These are phyloP conservation scores for Spilogale gracilis DNA, from an alignment of 2,113 vertebrate species.

Conservation along the genomic window DNA sequence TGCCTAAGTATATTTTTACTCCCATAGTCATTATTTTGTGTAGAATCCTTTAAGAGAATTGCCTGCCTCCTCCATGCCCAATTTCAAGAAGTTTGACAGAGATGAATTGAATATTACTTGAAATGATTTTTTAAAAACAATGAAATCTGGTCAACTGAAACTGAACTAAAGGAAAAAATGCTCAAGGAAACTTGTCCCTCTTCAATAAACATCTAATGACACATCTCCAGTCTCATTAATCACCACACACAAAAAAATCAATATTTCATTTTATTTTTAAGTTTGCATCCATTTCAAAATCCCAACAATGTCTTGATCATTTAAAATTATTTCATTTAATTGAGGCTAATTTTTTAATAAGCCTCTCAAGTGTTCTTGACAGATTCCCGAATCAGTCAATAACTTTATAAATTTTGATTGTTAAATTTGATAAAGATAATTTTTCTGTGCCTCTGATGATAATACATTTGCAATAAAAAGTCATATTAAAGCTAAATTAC, in stretches of 20 bases:
- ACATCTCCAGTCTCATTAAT: constrained; percentile 35
- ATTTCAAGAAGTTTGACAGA: constrained; percentile 31
- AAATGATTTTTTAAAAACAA: constrained; percentile 52
- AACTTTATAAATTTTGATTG: constrained; percentile 48
- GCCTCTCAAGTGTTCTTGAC: neutral
- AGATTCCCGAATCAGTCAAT: constrained; percentile 3
- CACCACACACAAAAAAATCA: neutral
- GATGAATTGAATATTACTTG: neutral
- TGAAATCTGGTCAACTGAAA: constrained; percentile 44
- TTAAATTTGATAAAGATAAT: constrained; percentile 41
- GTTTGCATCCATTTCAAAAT: constrained; percentile 38
- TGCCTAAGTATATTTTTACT: neutral
- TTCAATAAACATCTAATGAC: constrained; percentile 38
- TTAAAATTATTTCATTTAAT: constrained; percentile 61
- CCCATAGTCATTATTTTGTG: neutral
- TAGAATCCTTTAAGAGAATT: neutral
- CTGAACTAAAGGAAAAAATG: neutral
- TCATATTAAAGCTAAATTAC: constrained; percentile 21
- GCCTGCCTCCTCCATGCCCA: neutral
- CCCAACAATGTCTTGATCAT: neutral
- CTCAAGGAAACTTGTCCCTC: constrained; percentile 24
- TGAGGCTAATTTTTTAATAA: constrained; percentile 57
- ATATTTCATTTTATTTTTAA: constrained; percentile 62
- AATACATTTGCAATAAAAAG: neutral
- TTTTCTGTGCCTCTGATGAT: neutral